These are phyloP conservation scores for Crocodylus rhombifer DNA, from an alignment of 2,797 vertebrate species.

Conservation along the genomic window DNA sequence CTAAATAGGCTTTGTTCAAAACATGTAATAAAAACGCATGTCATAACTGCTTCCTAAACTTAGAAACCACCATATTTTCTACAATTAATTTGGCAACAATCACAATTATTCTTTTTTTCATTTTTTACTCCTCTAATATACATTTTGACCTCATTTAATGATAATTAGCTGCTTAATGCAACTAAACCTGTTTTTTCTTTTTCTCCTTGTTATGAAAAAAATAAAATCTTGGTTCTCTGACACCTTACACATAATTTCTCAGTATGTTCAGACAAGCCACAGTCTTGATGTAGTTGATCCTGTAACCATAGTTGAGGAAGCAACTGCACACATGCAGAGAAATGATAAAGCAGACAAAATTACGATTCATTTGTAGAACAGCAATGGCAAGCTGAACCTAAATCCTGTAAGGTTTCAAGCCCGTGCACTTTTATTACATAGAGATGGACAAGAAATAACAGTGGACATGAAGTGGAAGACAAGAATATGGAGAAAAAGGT, in stretches of 20 bases:
- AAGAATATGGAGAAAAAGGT: not conserved
- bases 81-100: not conserved
- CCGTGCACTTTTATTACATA: fast-evolving
- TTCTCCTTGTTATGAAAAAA: not conserved
- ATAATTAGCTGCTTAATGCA: not conserved
- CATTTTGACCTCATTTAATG: not conserved
- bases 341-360: not conserved
- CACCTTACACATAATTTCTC: not conserved
- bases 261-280: not conserved
- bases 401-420: fast-evolving
- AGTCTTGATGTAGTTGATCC: not conserved
- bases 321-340: not conserved
- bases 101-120: not conserved
- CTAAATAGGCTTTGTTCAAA: not conserved
- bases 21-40: not conserved
- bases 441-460: not conserved
- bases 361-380: not conserved
- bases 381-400: not conserved
- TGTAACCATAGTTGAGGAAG: not conserved
- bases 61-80: not conserved
- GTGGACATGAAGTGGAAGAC: not conserved
- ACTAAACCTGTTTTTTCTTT: not conserved
- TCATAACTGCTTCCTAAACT: not conserved
- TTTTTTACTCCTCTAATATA: not conserved
- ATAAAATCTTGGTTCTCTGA: not conserved